Percentiles rank a stretch among this genome's conserved stretches.
phyloP scores from a whole-genome alignment of 2,113 vertebrate genomes.

The Siphamia tubifer region DNA sequence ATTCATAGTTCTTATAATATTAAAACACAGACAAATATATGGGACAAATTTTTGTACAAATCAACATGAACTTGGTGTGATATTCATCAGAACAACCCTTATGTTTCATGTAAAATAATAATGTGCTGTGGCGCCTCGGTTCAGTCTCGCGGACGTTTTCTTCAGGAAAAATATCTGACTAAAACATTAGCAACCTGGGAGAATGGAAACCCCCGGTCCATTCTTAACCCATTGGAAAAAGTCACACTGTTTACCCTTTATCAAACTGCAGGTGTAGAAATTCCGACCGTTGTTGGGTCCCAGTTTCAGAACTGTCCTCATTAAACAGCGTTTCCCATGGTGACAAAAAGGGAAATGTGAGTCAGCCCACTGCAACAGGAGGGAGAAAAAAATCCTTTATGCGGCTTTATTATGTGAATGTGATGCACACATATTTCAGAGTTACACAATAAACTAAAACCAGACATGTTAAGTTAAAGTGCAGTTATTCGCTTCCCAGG shows the following conservation, averaged over 20 bases:
- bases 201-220: conserved; percentile 62
- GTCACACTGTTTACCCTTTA: conserved; percentile 85
- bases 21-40: neutral
- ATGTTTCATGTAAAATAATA: no score
- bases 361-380: conserved; percentile 90
- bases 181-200: conserved; percentile 64
- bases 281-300: conserved; percentile 92
- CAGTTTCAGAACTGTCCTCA: conserved; percentile 91
- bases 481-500: neutral
- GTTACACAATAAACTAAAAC: neutral
- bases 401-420: neutral
- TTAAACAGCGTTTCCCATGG: conserved; percentile 85
- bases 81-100: no score
- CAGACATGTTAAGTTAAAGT: neutral
- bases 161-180: neutral
- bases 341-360: conserved; percentile 87
- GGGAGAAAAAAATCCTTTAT: neutral
- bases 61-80: no score
- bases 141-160: neutral
- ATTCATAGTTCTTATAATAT: neutral
- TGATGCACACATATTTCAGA: neutral
- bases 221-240: conserved; percentile 91
- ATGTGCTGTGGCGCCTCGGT: no score
- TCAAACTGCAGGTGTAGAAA: conserved; percentile 87
- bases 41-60: neutral